phyloP scores from a whole-genome alignment of 2,797 vertebrate species.

The Rhinichthys osculus region DNA sequence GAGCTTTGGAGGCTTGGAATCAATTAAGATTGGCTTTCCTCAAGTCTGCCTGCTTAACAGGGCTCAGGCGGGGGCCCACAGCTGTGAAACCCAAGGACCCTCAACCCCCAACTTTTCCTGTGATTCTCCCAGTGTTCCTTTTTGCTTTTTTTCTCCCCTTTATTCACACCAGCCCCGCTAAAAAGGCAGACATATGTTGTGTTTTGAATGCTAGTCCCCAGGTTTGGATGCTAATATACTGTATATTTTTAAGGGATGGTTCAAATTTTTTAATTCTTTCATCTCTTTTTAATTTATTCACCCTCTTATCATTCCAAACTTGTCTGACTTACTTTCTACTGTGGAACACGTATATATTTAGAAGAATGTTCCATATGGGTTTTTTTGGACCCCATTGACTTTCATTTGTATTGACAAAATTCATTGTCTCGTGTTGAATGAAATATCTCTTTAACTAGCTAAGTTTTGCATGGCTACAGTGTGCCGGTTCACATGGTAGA shows the following conservation, averaged over 20 bases:
- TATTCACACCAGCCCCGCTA: constrained; percentile 6
- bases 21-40: constrained; percentile 85
- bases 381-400: background rate
- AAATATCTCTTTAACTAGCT: background rate
- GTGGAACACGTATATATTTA: background rate
- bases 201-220: background rate
- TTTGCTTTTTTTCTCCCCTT: constrained; percentile 4
- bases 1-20: constrained; percentile 84
- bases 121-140: constrained; percentile 35
- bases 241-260: background rate
- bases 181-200: background rate
- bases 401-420: background rate
- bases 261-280: background rate
- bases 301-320: constrained; percentile 9
- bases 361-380: background rate
- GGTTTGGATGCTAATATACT: background rate
- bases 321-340: background rate
- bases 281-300: constrained; percentile 51
- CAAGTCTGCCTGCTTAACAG: constrained; percentile 78
- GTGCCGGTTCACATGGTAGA: constrained; percentile 52
- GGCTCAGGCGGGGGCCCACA: constrained; percentile 79
- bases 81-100: constrained; percentile 89
- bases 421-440: background rate
- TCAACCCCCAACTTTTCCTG: constrained; percentile 52
- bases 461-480: constrained; percentile 56